Evolutionary conservation across 2,888 invertebrate genomes (phyloP).

Genomic region (Drosophila monieri): DNA sequence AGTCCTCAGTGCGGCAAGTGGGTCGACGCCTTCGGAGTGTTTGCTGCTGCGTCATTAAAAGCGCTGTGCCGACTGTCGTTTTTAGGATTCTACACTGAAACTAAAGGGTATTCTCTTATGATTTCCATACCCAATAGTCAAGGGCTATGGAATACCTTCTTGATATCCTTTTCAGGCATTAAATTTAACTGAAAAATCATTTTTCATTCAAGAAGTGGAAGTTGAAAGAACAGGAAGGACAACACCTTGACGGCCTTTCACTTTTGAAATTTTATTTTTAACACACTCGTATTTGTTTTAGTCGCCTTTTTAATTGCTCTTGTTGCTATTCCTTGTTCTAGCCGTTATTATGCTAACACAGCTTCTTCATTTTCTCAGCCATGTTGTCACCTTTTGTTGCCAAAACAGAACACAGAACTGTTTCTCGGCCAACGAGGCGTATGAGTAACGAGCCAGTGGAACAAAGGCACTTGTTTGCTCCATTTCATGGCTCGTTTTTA

Average conservation of each 20-base stretch:
- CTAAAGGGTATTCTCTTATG: background rate
- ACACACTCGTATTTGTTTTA: constrained; percentile 63
- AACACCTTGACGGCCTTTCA: constrained; percentile 54
- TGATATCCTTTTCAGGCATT: too few relatives aligned
- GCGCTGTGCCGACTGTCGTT: constrained; percentile 50
- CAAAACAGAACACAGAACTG: constrained; percentile 1
- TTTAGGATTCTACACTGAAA: constrained; percentile 48
- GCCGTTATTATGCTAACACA: constrained; percentile 15
- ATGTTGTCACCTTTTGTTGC: constrained; percentile 33
- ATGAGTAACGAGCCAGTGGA: background rate
- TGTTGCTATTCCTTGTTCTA: constrained; percentile 31
- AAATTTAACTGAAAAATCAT: too few relatives aligned
- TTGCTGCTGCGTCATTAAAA: constrained; percentile 76
- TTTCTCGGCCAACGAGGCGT: constrained; percentile 50
- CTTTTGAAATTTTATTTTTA: constrained; percentile 68
- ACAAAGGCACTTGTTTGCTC: background rate
- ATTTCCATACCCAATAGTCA: background rate
- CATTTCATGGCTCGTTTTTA: background rate
- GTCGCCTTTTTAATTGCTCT: constrained; percentile 66
- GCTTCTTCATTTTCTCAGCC: constrained; percentile 2
- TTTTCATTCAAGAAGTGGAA: too few relatives aligned
- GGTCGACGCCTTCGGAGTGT: constrained; percentile 67
- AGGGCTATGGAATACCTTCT: background rate
- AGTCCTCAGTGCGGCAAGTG: constrained; percentile 42
- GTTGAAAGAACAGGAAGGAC: background rate